phyloP scores from a whole-genome alignment of 2,888 invertebrate species.

The Dugesia japonica region DNA sequence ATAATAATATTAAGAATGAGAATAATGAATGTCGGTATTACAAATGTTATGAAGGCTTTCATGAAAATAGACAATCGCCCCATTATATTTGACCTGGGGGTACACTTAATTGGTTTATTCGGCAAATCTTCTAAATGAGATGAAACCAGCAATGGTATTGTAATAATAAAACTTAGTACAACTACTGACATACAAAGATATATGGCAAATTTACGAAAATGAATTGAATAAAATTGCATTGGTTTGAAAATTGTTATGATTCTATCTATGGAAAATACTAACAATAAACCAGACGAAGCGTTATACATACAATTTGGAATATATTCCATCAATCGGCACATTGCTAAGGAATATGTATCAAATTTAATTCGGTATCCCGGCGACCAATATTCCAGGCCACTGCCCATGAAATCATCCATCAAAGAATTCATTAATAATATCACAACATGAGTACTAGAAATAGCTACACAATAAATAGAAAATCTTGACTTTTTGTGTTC shows the following conservation, averaged over 20 bases:
- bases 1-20: constrained; percentile 30
- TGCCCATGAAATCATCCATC: constrained; percentile 34
- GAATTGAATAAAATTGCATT: constrained; percentile 32
- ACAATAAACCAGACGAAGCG: constrained; percentile 31
- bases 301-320: constrained; percentile 33
- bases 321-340: constrained; percentile 35
- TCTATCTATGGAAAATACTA: constrained; percentile 32
- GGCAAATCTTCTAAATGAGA: neutral
- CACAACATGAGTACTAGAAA: constrained; percentile 31
- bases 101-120: neutral
- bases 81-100: neutral
- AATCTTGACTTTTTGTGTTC: constrained; percentile 29
- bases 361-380: constrained; percentile 21
- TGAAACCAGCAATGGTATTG: constrained; percentile 25
- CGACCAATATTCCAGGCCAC: constrained; percentile 29
- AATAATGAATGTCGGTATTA: constrained; percentile 25
- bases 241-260: constrained; percentile 33
- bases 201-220: constrained; percentile 22
- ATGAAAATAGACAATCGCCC: constrained; percentile 10
- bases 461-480: constrained; percentile 31
- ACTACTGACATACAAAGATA: constrained; percentile 17
- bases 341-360: constrained; percentile 28
- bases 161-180: constrained; percentile 1
- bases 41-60: constrained; percentile 29
- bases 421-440: constrained; percentile 32